Percentiles rank a stretch among this genome's conserved stretches.
These are phyloP conservation scores for Plebejus anna DNA, from an alignment of 2,888 invertebrate genomes.

Conservation along the genomic window DNA sequence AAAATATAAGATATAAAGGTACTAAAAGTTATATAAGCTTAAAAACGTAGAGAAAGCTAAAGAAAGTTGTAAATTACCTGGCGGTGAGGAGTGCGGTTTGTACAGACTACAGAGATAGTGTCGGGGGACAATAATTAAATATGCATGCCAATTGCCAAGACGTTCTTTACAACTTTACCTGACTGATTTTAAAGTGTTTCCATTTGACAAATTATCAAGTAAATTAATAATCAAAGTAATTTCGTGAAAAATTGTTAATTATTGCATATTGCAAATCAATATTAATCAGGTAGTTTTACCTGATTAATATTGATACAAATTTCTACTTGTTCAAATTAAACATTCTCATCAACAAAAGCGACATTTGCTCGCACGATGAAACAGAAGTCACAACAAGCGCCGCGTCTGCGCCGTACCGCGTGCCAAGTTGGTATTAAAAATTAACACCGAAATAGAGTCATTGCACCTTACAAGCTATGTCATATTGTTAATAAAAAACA, in stretches of 20 bases:
- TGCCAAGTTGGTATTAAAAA: constrained; percentile 34
- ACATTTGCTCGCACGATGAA: constrained; percentile 33
- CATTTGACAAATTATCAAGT: neutral
- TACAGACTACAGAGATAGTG: neutral
- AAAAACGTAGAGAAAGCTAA: neutral
- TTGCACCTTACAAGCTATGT: too few relatives aligned
- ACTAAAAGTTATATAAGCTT: neutral
- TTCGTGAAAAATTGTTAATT: neutral
- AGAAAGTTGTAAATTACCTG: neutral
- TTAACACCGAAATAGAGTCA: neutral
- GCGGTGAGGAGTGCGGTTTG: neutral
- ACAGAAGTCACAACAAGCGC: constrained; percentile 34
- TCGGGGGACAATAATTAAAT: neutral
- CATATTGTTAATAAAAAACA: too few relatives aligned
- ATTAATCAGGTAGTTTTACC: too few relatives aligned
- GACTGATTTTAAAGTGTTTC: neutral
- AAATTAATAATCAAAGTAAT: neutral
- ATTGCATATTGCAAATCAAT: too few relatives aligned
- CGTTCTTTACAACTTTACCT: neutral
- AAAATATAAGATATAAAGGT: neutral
- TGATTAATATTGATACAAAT: neutral
- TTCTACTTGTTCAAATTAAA: neutral
- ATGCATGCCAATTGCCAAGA: neutral
- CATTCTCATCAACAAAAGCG: neutral
- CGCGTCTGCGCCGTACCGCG: too few relatives aligned